A percentile compares a stretch with the other conserved stretches of the same genome.
These are phyloP conservation scores for Rhopilema esculentum DNA, from an alignment of 30 jellyfish, hydroid and myxozoan species.

Conservation along the genomic window DNA sequence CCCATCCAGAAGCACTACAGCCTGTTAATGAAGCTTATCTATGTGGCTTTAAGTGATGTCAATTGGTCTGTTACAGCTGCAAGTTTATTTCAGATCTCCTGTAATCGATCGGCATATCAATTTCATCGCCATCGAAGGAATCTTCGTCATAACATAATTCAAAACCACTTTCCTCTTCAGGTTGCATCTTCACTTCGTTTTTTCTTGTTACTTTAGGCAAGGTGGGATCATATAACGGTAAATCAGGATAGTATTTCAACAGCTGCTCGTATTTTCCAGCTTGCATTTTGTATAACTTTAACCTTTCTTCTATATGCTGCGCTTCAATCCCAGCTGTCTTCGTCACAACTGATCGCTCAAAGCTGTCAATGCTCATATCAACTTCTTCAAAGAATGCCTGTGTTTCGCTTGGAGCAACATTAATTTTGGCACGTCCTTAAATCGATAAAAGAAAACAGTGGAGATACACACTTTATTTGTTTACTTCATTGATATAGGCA, in stretches of 20 bases:
- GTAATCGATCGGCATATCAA: conserved; percentile 5
- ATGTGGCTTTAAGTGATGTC: too few species aligned
- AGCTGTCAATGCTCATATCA: background rate
- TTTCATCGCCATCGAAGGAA: background rate
- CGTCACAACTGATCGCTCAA: background rate
- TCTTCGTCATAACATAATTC: background rate
- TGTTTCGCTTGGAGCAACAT: background rate
- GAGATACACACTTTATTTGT: background rate
- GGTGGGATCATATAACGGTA: conserved; percentile 4
- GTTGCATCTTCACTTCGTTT: background rate
- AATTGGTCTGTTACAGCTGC: too few species aligned
- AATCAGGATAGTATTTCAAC: background rate
- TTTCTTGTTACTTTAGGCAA: background rate
- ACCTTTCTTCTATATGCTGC: conserved; percentile 1
- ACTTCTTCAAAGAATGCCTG: background rate
- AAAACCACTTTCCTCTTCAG: background rate
- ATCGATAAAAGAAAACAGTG: background rate
- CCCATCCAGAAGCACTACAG: too few species aligned
- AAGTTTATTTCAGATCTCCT: too few species aligned
- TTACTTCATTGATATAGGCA: background rate
- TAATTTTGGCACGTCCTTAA: background rate
- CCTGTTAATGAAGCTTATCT: too few species aligned
- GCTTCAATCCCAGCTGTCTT: background rate
- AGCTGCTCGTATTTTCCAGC: background rate
- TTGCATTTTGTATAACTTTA: background rate